Evolutionary conservation across 2,888 invertebrate species (phyloP).

Genomic region (Eudemis profundana): DNA sequence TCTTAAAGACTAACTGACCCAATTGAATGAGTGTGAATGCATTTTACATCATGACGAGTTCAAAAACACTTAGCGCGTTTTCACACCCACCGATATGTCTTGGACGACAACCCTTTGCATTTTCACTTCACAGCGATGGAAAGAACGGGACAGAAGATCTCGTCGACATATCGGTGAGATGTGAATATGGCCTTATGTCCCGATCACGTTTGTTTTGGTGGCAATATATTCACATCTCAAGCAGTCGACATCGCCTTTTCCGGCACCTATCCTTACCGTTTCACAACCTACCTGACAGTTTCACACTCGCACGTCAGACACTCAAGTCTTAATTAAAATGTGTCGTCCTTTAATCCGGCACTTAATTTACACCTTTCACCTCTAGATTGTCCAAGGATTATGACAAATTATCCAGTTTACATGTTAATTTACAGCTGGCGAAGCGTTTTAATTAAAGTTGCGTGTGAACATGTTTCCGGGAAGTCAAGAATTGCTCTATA

Average conservation of each 20-base stretch:
- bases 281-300: constrained; percentile 9
- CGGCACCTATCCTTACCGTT: constrained; percentile 16
- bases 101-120: no score
- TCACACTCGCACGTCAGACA: background rate
- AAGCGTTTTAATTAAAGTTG: constrained; percentile 22
- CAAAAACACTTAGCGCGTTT: no score
- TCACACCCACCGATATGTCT: no score
- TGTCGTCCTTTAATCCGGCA: constrained; percentile 24
- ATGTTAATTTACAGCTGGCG: constrained; percentile 14
- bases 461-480: constrained; percentile 22
- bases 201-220: background rate
- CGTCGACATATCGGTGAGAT: no score
- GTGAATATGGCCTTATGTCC: no score
- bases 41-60: no score
- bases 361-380: constrained; percentile 29
- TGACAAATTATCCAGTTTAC: constrained; percentile 27
- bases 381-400: constrained; percentile 26
- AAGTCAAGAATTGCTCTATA: constrained; percentile 5
- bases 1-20: no score
- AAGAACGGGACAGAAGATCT: no score
- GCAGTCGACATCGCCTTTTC: constrained; percentile 8
- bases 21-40: no score
- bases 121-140: no score
- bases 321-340: constrained; percentile 22
- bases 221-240: background rate